Conservation (phyloP, 92 coral and sea anemone species). For the Heteractis magnifica region DNA sequence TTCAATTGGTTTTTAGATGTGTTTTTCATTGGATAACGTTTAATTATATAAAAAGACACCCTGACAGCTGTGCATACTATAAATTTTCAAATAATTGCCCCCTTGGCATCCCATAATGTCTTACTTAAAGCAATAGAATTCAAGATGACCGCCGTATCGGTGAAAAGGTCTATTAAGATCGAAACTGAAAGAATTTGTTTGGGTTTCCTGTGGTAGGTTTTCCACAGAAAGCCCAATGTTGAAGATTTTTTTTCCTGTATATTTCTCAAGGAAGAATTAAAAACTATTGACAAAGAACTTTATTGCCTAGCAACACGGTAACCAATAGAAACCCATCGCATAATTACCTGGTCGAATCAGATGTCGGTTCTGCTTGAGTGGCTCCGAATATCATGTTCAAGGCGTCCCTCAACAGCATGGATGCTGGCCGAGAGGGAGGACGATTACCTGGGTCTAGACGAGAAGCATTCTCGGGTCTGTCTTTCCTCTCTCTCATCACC, state of each 20-base stretch:
- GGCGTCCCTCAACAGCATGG: constrained; percentile 62
- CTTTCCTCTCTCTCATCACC: constrained; percentile 41
- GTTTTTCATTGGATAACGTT: too few species aligned
- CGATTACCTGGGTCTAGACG: constrained; percentile 23
- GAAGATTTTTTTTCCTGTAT: not conserved
- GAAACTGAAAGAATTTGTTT: too few species aligned
- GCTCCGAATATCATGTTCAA: constrained; percentile 57
- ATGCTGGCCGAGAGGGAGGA: constrained; percentile 65
- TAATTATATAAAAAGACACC: too few species aligned
- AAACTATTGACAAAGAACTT: not conserved
- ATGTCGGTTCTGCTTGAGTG: constrained; percentile 1
- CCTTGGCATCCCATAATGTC: too few species aligned
- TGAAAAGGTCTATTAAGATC: too few species aligned
- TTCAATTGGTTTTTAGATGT: too few species aligned
- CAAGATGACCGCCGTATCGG: too few species aligned
- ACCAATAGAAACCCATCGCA: not conserved
- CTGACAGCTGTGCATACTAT: too few species aligned
- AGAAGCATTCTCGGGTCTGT: constrained; percentile 6
- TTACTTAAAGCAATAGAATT: too few species aligned
- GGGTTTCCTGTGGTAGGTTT: not conserved
- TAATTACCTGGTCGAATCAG: not conserved
- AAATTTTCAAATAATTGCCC: too few species aligned
- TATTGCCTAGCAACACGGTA: not conserved
- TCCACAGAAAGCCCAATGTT: not conserved
- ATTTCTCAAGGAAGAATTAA: not conserved